These are phyloP conservation scores for Cygnus olor DNA, from an alignment of 2,797 vertebrate species.

Conservation along the genomic window DNA sequence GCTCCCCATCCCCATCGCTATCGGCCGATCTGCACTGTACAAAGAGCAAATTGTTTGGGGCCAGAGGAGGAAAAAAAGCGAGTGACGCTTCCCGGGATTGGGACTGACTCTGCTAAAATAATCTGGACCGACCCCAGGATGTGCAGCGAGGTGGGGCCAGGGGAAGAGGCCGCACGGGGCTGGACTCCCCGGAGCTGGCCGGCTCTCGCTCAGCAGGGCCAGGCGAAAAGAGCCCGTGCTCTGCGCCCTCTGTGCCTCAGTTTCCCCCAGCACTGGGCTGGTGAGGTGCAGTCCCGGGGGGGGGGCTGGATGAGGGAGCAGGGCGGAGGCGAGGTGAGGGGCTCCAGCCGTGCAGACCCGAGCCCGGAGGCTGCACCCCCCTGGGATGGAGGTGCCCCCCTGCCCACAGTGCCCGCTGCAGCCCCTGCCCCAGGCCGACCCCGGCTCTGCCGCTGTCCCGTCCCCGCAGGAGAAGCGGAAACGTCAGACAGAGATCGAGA, in stretches of 20 bases:
- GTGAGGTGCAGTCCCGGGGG: too few species aligned
- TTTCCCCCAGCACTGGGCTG: background rate
- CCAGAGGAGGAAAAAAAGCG: background rate
- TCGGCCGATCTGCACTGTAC: background rate
- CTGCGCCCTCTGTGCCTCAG: background rate
- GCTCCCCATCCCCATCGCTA: background rate
- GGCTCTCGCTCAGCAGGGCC: background rate
- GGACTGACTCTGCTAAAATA: background rate
- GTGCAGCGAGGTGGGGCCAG: background rate
- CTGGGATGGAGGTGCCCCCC: background rate
- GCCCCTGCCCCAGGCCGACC: background rate
- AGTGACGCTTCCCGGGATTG: background rate
- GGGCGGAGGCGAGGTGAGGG: too few species aligned
- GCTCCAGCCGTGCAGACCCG: background rate
- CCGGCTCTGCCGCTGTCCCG: background rate
- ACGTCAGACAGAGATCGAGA: constrained; percentile 89
- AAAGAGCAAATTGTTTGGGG: constrained; percentile 62
- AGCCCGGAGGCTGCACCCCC: background rate
- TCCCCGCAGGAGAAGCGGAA: constrained; percentile 88
- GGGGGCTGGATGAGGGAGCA: too few species aligned
- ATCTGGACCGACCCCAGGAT: background rate
- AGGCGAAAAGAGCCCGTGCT: background rate
- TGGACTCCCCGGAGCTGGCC: background rate
- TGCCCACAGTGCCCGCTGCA: fast-evolving
- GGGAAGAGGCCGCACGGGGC: background rate